Conservation (phyloP, 2,113 vertebrate species). For the Hyperoodon ampullatus region DNA sequence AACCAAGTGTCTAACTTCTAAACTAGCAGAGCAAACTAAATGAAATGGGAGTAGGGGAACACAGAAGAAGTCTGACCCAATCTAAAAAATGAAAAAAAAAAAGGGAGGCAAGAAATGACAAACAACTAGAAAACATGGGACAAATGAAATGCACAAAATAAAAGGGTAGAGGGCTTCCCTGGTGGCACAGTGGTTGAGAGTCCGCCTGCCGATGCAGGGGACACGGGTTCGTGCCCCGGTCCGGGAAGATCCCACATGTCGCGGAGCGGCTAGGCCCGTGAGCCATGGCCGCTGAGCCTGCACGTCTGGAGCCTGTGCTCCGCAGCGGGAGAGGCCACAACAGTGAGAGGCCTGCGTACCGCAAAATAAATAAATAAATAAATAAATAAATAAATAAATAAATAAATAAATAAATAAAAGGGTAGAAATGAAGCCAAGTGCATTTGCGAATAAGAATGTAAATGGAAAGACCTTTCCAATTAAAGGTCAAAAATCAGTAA, state of each 20-base stretch:
- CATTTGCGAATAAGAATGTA: not conserved
- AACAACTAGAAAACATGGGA: not conserved
- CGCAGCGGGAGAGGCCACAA: too few relatives aligned
- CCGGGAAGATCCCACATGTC: too few relatives aligned
- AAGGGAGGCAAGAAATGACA: not conserved
- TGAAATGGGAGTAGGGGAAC: not conserved
- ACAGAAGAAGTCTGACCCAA: not conserved
- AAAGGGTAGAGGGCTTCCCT: not conserved
- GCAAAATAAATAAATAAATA: constrained; percentile 21
- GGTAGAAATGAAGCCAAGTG: not conserved
- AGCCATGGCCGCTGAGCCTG: too few relatives aligned
- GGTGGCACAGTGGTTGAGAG: too few relatives aligned
- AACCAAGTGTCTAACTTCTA: not conserved
- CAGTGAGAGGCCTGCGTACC: too few relatives aligned
- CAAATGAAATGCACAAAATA: not conserved
- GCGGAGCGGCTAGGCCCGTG: too few relatives aligned
- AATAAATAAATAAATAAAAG: constrained; percentile 13
- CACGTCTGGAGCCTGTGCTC: too few relatives aligned
- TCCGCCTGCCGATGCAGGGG: too few relatives aligned
- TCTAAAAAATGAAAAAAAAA: not conserved
- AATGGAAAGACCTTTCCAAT: not conserved
- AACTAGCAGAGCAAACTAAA: not conserved
- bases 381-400: constrained; percentile 15
- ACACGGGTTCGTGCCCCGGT: too few relatives aligned
- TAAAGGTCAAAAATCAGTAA: not conserved